These are phyloP conservation scores for Antheraea pernyi DNA, from an alignment of 1,140 invertebrate genomes.

Conservation along the genomic window DNA sequence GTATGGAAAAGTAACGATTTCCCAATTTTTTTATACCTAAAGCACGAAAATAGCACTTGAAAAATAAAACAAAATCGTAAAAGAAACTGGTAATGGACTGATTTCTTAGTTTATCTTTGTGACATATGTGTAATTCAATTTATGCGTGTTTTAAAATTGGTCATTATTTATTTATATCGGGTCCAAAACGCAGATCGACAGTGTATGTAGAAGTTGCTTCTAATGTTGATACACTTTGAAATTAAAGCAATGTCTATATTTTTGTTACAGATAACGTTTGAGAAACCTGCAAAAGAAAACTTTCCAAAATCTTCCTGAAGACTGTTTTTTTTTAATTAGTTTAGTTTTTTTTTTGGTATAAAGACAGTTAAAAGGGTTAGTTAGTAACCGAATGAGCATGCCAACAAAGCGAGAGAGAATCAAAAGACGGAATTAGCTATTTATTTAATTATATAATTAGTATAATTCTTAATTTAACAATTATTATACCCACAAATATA, in stretches of 20 bases:
- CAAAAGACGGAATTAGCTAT: constrained; percentile 74
- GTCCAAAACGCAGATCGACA: no score
- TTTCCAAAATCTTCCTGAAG: constrained; percentile 74
- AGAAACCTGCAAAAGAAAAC: constrained; percentile 59
- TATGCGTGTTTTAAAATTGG: no score
- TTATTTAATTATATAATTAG: constrained; percentile 64
- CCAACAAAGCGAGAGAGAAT: constrained; percentile 71
- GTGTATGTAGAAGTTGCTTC: no score
- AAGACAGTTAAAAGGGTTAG: constrained; percentile 39
- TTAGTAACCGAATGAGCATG: constrained; percentile 51
- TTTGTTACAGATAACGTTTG: constrained; percentile 72
- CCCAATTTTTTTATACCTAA: no score
- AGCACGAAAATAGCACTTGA: no score
- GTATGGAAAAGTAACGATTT: no score
- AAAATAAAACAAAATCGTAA: no score
- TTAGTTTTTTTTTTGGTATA: constrained; percentile 53
- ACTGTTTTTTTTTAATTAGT: constrained; percentile 60
- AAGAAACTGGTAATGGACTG: no score
- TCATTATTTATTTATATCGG: no score
- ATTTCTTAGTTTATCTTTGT: no score
- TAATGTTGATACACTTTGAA: no score
- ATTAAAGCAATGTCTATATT: neutral
- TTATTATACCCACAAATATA: constrained; percentile 21
- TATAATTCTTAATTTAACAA: constrained; percentile 44
- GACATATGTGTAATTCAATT: no score